Percentiles rank a stretch among this genome's conserved stretches.
phyloP scores from a whole-genome alignment of 2,888 invertebrate species.

The Choreutis nemorana region DNA sequence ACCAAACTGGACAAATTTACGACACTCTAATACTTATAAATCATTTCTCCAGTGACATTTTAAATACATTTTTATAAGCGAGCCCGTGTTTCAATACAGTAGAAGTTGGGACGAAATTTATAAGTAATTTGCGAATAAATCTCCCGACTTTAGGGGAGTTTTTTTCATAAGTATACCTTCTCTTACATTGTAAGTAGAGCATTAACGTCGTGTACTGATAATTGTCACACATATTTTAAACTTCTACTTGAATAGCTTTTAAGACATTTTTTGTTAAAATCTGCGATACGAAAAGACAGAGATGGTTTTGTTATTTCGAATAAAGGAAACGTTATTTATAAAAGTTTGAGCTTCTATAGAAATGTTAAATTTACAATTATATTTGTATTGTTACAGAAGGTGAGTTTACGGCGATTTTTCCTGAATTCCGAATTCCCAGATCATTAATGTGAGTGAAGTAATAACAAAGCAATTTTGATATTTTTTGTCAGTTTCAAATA shows the following conservation, averaged over 20 bases:
- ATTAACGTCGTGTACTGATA: slow-evolving; percentile 65
- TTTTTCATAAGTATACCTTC: slow-evolving; percentile 33
- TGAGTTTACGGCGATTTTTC: no score
- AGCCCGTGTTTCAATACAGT: slow-evolving; percentile 35
- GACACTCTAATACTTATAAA: slow-evolving; percentile 51
- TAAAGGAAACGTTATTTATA: no score
- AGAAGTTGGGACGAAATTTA: slow-evolving; percentile 41
- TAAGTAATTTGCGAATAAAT: slow-evolving; percentile 67
- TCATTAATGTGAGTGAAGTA: no score
- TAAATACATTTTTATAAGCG: slow-evolving; percentile 66
- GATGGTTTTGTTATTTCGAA: slow-evolving; percentile 28
- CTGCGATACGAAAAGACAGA: no score
- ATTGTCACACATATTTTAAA: slow-evolving; percentile 67
- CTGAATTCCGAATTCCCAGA: no score
- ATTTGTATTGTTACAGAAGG: slow-evolving; percentile 60
- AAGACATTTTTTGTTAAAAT: background rate
- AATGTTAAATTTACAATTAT: no score
- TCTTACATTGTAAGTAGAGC: slow-evolving; percentile 54
- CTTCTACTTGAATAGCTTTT: slow-evolving; percentile 25
- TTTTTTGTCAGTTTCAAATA: no score
- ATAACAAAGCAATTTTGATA: no score
- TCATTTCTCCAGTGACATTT: slow-evolving; percentile 56
- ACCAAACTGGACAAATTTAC: slow-evolving; percentile 60
- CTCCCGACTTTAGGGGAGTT: slow-evolving; percentile 49
- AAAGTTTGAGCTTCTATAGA: no score